Base-by-base conservation (phyloP, 1,140 invertebrate species). In the Drosophila subobscura region DNA sequence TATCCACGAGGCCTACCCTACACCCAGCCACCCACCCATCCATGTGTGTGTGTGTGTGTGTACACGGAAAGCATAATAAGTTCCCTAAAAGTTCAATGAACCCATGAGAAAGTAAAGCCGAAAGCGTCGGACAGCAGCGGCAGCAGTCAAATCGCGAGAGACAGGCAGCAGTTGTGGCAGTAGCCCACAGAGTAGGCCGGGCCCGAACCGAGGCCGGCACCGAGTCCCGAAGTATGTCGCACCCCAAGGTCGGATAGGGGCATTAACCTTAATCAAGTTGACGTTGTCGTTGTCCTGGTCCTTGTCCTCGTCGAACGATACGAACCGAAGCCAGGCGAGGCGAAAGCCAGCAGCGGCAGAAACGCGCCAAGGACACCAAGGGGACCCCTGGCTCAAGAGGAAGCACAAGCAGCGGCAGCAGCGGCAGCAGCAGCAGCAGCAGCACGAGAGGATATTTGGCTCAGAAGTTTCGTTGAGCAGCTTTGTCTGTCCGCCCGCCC, bases 181-280 rank as follows among this genome's bases (percentile, higher is more conserved):
- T 33, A 40, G 20, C 23, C 64, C 53, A 50, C 57, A 64, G 44
- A 66, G 52, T 61, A 72, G 72, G 76, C 49, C 56, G 76, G 74
- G 44, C 66, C 56, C 67, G 67, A 61, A 37, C 33, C 61, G 56
- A 73, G 70, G 44, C 72, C 56, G 72, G 66, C 44, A 41, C 60
- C 73, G 63, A 67, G 63, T 79, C 67, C 78, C 83, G 75, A 88
- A 83, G 78, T 88, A 59, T 90, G 89, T 86, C 89, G 89, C 70
- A 79, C 67, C 78, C 80, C 89, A 90, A 90, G 89, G 89, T 90
- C 89, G 89, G 81, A 66, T 88, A 88, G 83, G 83, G 83, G 83
- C 83, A 88, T 88, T 88, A 88, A 88, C 83, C 83, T 88, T 83
- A 72, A 76, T 77, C 63, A 83, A 76, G 83, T 83, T 79, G 78